A percentile compares a stretch with the other conserved stretches of the same genome.
phyloP scores from a whole-genome alignment of 1,140 invertebrate species.

The Coenobita brevimanus region DNA sequence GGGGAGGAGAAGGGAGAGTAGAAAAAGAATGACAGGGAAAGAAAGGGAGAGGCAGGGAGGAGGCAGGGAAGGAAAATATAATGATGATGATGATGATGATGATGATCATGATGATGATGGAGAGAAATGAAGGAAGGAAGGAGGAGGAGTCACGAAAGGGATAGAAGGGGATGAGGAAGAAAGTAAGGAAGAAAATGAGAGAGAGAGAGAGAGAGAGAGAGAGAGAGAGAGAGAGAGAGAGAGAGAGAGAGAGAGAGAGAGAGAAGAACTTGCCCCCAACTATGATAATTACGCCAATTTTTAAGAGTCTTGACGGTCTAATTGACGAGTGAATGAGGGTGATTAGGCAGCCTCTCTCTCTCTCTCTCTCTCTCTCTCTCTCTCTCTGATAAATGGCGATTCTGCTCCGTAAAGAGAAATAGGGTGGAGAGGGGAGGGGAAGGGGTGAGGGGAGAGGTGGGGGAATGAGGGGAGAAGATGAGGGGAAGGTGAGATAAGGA shows the following conservation, averaged over 20 bases:
- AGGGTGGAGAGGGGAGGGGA: neutral
- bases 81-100: neutral
- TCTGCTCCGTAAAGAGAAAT: neutral
- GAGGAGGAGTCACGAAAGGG: too few species aligned
- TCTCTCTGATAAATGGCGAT: neutral
- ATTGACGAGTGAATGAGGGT: too few species aligned
- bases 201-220: constrained; percentile 41
- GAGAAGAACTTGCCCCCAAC: too few species aligned
- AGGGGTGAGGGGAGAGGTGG: neutral
- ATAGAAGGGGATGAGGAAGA: too few species aligned
- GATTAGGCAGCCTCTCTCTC: too few species aligned
- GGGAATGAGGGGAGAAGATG: too few species aligned
- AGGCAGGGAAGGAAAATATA: too few species aligned
- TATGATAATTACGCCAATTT: too few species aligned
- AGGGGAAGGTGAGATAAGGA: too few species aligned
- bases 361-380: constrained; percentile 11
- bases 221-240: neutral
- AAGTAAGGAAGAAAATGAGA: constrained; percentile 1
- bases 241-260: constrained; percentile 15
- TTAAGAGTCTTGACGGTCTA: too few species aligned
- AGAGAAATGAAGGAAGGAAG: too few species aligned
- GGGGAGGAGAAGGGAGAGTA: neutral
- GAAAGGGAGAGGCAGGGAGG: constrained; percentile 32
- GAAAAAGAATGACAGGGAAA: constrained; percentile 25
- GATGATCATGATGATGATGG: neutral